Evolutionary conservation across 2,888 invertebrate species (phyloP).

Genomic region (Erebia palarica): DNA sequence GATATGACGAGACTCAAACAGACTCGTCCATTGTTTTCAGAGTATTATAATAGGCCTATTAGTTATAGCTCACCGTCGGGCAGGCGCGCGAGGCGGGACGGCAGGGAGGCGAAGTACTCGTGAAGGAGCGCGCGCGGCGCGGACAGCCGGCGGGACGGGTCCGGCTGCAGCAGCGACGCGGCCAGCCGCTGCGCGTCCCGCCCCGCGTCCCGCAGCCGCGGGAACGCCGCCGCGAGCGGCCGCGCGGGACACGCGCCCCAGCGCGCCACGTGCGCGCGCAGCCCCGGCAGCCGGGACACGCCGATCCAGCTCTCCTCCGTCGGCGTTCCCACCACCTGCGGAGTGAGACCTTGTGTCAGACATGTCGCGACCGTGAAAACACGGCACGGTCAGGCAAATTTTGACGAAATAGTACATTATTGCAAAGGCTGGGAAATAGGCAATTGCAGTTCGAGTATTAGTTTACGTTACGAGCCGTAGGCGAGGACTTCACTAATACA

Average conservation of each 20-base stretch:
- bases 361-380: no score
- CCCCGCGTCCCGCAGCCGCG: conserved; percentile 93
- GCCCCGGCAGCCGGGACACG: conserved; percentile 92
- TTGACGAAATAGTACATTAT: no score
- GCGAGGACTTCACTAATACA: no score
- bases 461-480: no score
- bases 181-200: conserved; percentile 95
- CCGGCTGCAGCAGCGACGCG: conserved; percentile 90
- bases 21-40: conserved; percentile 17
- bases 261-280: conserved; percentile 85
- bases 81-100: conserved; percentile 93
- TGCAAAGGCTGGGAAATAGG: no score
- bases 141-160: conserved; percentile 93
- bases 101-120: conserved; percentile 95
- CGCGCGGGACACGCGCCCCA: conserved; percentile 87
- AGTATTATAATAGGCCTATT: no score
- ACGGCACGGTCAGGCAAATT: no score
- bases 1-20: conserved; percentile 4
- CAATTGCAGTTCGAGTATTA: no score
- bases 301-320: conserved; percentile 97
- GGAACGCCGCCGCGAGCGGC: conserved; percentile 93
- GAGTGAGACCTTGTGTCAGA: background rate
- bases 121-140: conserved; percentile 94
- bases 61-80: conserved; percentile 96
- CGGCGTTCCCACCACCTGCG: conserved; percentile 95